Percentiles rank a stretch among this genome's conserved stretches.
Evolutionary conservation across 2,797 vertebrate genomes (phyloP).

Genomic region (Schizopygopsis malacanthus): DNA sequence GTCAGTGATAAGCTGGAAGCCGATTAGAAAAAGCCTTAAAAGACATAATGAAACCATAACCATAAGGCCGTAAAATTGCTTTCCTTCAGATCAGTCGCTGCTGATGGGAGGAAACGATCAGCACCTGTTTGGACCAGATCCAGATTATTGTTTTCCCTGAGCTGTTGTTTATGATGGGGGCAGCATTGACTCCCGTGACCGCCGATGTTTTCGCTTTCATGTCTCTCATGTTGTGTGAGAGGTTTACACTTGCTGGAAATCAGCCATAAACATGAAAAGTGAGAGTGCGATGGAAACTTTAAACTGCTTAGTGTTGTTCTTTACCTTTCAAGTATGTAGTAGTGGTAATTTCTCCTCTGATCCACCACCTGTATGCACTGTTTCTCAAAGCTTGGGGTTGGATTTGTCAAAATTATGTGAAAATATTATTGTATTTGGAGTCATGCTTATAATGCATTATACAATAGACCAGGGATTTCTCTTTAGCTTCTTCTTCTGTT

Average conservation of each 20-base stretch:
- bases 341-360: slow-evolving; percentile 24
- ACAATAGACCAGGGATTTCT: slow-evolving; percentile 10
- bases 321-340: slow-evolving; percentile 15
- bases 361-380: slow-evolving; percentile 13
- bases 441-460: not conserved
- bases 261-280: slow-evolving; percentile 45
- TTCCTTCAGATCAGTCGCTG: slow-evolving; percentile 48
- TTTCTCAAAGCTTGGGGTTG: slow-evolving; percentile 5
- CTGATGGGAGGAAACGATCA: slow-evolving; percentile 49
- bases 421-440: not conserved
- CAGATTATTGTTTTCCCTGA: slow-evolving; percentile 60
- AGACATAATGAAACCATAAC: slow-evolving; percentile 70
- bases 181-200: slow-evolving; percentile 47
- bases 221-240: slow-evolving; percentile 45
- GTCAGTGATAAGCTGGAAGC: slow-evolving; percentile 63
- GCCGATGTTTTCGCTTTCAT: slow-evolving; percentile 48
- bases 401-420: slow-evolving; percentile 25
- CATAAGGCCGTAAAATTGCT: slow-evolving; percentile 50
- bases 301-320: not conserved
- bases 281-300: slow-evolving; percentile 36
- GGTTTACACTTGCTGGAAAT: slow-evolving; percentile 33
- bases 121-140: slow-evolving; percentile 73
- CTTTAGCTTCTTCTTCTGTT: not conserved
- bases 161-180: slow-evolving; percentile 62
- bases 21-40: slow-evolving; percentile 64